These are phyloP conservation scores for Choristoneura rosaceana DNA, from an alignment of 2,888 invertebrate species.

Conservation along the genomic window DNA sequence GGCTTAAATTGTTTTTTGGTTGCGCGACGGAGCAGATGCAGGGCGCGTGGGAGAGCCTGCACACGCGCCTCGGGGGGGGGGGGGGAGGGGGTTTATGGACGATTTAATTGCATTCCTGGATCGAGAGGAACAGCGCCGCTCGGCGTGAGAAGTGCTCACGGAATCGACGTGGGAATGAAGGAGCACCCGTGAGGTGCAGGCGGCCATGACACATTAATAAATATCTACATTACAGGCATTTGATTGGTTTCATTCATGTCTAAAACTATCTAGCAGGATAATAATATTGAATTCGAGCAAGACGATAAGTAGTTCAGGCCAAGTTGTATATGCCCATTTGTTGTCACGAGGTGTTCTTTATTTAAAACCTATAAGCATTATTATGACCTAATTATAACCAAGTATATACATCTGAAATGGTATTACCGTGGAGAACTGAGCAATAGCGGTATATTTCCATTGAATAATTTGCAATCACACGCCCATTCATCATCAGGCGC, in stretches of 20 bases:
- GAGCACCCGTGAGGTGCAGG: background rate
- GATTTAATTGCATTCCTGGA: slow-evolving; percentile 39
- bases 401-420: too few species aligned
- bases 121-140: slow-evolving; percentile 1
- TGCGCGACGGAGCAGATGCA: slow-evolving; percentile 25
- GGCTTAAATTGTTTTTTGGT: slow-evolving; percentile 17
- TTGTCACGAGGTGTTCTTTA: too few species aligned
- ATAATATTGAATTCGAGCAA: background rate
- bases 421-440: background rate
- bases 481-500: slow-evolving; percentile 12
- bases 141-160: slow-evolving; percentile 4
- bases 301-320: background rate
- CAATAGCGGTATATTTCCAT: background rate
- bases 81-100: background rate
- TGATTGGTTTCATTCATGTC: too few species aligned
- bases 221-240: background rate
- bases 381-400: too few species aligned
- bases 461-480: background rate
- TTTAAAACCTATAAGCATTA: too few species aligned
- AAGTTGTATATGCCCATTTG: too few species aligned
- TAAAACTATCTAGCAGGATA: background rate
- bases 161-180: slow-evolving; percentile 1
- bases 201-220: background rate
- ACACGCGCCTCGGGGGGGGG: background rate
- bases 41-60: slow-evolving; percentile 1